Evolutionary conservation across 2,797 vertebrate species (phyloP).

Genomic region (Bryconaethiops microstoma): DNA sequence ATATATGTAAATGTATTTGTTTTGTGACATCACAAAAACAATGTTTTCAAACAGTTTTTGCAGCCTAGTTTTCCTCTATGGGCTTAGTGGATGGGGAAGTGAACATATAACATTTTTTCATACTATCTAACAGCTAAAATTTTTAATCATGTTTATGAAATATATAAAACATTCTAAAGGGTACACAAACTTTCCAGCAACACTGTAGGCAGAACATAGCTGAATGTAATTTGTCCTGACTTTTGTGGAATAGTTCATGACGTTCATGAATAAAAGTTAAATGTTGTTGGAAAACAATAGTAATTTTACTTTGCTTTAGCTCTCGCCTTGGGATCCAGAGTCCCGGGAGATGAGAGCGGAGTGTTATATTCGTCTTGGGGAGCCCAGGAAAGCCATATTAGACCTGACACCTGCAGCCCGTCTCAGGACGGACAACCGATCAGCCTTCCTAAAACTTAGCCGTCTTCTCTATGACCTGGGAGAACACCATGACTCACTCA

Average conservation of each 20-base stretch:
- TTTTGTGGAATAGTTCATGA: neutral
- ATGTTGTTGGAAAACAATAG: neutral
- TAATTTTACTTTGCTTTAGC: conserved; percentile 59
- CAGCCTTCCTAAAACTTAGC: conserved; percentile 83
- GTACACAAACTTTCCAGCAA: too few relatives aligned
- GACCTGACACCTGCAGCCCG: conserved; percentile 81
- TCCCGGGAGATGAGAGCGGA: conserved; percentile 83
- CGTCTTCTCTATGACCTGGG: conserved; percentile 81
- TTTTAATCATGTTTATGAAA: too few relatives aligned
- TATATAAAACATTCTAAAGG: too few relatives aligned
- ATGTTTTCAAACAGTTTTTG: too few relatives aligned
- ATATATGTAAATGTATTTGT: too few relatives aligned
- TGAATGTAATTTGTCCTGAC: neutral
- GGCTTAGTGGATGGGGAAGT: too few relatives aligned
- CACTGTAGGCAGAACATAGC: neutral
- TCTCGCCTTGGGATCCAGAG: conserved; percentile 84
- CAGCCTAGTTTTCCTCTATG: too few relatives aligned
- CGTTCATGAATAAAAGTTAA: neutral
- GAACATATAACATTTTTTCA: too few relatives aligned
- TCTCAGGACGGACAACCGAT: conserved; percentile 84
- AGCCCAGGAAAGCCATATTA: conserved; percentile 82
- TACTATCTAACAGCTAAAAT: too few relatives aligned
- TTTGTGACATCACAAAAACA: too few relatives aligned
- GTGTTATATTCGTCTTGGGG: conserved; percentile 79
- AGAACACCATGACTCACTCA: conserved; percentile 81